Evolutionary conservation across 2,888 invertebrate genomes (phyloP).

Genomic region (Lasioglossum morio): DNA sequence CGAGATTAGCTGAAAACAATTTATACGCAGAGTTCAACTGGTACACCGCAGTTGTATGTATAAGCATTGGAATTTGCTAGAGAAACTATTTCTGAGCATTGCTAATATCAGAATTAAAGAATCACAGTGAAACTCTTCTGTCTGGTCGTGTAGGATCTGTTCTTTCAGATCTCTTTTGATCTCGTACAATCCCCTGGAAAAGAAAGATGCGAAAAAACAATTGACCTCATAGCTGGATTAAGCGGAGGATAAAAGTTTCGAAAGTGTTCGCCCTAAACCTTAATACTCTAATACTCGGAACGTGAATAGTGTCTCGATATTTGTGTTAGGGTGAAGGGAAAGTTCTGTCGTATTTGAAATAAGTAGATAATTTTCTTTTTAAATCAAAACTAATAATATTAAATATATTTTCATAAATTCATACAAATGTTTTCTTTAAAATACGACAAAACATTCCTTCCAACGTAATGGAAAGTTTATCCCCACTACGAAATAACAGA

Average conservation of each 20-base stretch:
- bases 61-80: too few relatives aligned
- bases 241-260: background rate
- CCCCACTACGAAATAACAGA: too few relatives aligned
- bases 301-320: too few relatives aligned
- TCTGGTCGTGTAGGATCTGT: background rate
- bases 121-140: background rate
- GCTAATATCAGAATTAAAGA: background rate
- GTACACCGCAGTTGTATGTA: background rate
- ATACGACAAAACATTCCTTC: too few relatives aligned
- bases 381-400: too few relatives aligned
- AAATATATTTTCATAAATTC: too few relatives aligned
- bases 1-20: background rate
- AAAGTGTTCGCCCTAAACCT: background rate
- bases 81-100: background rate
- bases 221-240: background rate
- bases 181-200: background rate
- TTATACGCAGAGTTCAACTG: background rate
- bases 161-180: background rate
- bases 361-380: too few relatives aligned
- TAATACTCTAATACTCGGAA: background rate
- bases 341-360: too few relatives aligned
- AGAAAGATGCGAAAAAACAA: background rate
- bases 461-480: too few relatives aligned
- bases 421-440: too few relatives aligned
- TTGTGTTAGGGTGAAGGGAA: too few relatives aligned